A percentile compares a stretch with the other conserved stretches of the same genome.
Conservation (phyloP, 2,113 vertebrate genomes). For the Vicugna pacos region DNA sequence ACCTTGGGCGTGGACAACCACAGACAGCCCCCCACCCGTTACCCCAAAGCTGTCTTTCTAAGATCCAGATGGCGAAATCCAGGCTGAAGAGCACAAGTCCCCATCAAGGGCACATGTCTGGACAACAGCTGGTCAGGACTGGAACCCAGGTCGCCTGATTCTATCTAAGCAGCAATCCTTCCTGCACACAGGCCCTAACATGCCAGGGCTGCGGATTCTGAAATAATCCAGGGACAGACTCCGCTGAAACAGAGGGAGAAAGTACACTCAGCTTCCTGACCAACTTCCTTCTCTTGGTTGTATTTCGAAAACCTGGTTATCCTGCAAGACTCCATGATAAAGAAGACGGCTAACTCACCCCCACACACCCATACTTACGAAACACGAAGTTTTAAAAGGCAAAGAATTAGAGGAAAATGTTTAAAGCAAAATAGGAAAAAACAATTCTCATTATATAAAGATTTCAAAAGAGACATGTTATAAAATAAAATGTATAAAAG, state of each 20-base stretch:
- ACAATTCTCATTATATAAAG: background rate
- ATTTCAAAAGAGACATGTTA: constrained; percentile 25
- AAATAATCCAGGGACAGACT: background rate
- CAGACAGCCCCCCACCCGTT: background rate
- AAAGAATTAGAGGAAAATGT: background rate
- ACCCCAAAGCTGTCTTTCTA: background rate
- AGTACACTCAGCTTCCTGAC: background rate
- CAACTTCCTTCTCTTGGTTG: background rate
- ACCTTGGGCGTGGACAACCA: no score
- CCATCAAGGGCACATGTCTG: background rate
- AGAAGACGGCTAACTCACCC: background rate
- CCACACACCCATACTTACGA: accelerated
- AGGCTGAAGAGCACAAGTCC: background rate
- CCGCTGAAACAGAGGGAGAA: background rate
- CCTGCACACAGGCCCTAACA: background rate
- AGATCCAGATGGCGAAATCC: background rate
- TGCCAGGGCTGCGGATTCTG: background rate
- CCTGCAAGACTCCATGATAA: background rate
- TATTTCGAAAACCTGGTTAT: background rate
- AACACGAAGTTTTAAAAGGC: background rate
- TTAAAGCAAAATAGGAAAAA: constrained; percentile 61
- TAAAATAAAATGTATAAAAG: constrained; percentile 19
- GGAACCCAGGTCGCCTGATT: background rate
- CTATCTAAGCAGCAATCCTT: background rate
- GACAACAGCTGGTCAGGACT: background rate